A percentile compares a stretch with the other conserved stretches of the same genome.
Evolutionary conservation across 92 coral and sea anemone genomes (phyloP).

Genomic region (Paramuricea clavata): DNA sequence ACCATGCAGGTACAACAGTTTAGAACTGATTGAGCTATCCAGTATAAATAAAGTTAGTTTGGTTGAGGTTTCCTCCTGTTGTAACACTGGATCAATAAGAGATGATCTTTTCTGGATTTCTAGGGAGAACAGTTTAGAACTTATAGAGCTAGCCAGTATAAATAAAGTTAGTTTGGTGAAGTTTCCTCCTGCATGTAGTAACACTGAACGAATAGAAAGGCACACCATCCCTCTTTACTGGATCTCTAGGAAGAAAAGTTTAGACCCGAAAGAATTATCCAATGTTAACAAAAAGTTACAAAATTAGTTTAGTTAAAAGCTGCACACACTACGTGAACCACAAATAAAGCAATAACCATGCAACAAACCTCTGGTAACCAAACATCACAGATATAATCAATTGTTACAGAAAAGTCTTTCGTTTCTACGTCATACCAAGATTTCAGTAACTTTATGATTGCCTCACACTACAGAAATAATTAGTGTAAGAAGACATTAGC

Average conservation of each 20-base stretch:
- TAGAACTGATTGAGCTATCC: neutral
- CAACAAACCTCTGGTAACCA: constrained; percentile 91
- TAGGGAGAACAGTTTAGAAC: too few species aligned
- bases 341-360: neutral
- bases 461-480: constrained; percentile 55
- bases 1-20: neutral
- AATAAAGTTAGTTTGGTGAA: neutral
- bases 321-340: too few species aligned
- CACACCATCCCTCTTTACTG: neutral
- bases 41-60: neutral
- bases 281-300: too few species aligned
- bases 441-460: constrained; percentile 64
- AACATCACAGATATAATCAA: constrained; percentile 75
- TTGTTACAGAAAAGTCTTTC: constrained; percentile 6
- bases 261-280: neutral
- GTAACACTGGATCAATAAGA: too few species aligned
- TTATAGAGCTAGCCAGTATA: neutral
- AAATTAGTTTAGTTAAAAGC: too few species aligned
- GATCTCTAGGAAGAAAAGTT: neutral
- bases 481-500: neutral
- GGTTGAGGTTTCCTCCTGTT: too few species aligned
- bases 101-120: too few species aligned
- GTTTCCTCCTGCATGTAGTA: neutral
- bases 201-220: too few species aligned
- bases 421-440: constrained; percentile 54